These are phyloP conservation scores for Ranitomeya imitator DNA, from an alignment of 2,113 vertebrate genomes.

Conservation along the genomic window DNA sequence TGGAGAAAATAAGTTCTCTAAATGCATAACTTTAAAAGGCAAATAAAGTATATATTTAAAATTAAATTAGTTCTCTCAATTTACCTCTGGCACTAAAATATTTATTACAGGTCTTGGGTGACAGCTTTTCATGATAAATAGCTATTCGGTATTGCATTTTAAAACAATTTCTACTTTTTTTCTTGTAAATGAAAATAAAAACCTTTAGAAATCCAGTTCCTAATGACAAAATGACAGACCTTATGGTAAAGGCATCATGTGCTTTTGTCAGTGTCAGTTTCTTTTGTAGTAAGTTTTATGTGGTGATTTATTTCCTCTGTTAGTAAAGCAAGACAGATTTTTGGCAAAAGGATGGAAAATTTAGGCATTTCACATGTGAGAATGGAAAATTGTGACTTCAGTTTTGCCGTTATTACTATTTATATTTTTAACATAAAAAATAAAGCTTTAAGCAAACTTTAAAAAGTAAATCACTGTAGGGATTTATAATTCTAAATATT, in stretches of 20 bases:
- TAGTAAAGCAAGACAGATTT: constrained; percentile 18
- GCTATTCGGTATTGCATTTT: constrained; percentile 6
- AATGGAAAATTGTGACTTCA: background rate
- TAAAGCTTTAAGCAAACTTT: background rate
- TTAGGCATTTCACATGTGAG: background rate
- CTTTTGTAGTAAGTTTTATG: constrained; percentile 26
- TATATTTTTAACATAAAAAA: background rate
- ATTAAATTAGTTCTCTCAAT: background rate
- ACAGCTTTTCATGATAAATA: constrained; percentile 27
- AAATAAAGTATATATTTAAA: background rate
- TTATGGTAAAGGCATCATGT: constrained; percentile 32
- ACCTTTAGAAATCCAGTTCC: constrained; percentile 28
- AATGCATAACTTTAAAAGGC: background rate
- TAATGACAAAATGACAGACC: constrained; percentile 6
- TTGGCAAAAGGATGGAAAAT: background rate
- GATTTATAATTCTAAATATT: background rate
- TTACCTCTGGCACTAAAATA: background rate
- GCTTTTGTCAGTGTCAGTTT: constrained; percentile 37
- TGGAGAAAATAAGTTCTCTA: background rate
- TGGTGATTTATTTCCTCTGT: constrained; percentile 28
- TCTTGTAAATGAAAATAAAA: constrained; percentile 5
- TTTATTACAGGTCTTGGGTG: background rate
- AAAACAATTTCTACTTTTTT: constrained; percentile 26
- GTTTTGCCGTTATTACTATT: background rate
- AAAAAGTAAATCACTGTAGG: background rate